Percentiles rank a stretch among this genome's conserved stretches.
These are phyloP conservation scores for Lineus longissimus DNA, from an alignment of 1,140 invertebrate species.

Conservation along the genomic window DNA sequence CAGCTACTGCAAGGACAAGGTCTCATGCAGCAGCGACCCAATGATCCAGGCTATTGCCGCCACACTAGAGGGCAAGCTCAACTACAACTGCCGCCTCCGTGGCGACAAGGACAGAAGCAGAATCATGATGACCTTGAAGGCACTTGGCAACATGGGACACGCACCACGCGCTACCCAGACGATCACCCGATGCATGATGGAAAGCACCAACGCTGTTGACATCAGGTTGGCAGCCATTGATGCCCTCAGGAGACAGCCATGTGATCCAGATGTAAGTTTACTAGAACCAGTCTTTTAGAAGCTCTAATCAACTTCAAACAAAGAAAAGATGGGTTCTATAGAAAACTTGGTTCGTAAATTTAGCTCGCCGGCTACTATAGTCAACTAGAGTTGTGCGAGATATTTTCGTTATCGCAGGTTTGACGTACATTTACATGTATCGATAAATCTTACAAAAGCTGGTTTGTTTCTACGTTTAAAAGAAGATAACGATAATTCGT, in stretches of 20 bases:
- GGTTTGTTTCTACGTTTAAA: too few species aligned
- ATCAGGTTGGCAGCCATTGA: slow-evolving; percentile 77
- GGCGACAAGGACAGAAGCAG: slow-evolving; percentile 64
- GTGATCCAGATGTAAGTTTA: slow-evolving; percentile 61
- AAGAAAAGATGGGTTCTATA: too few species aligned
- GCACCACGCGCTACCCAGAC: slow-evolving; percentile 62
- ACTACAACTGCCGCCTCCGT: slow-evolving; percentile 53
- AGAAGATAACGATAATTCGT: too few species aligned
- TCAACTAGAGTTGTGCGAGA: too few species aligned
- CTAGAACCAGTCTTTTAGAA: too few species aligned
- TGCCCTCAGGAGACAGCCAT: slow-evolving; percentile 68
- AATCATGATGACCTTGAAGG: slow-evolving; percentile 74
- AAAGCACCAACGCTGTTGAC: slow-evolving; percentile 64
- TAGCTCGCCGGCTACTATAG: too few species aligned
- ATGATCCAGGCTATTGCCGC: slow-evolving; percentile 61
- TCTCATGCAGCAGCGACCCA: slow-evolving; percentile 42
- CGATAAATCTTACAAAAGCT: too few species aligned
- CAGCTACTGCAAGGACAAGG: slow-evolving; percentile 51
- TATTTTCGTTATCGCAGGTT: too few species aligned
- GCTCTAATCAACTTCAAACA: too few species aligned
- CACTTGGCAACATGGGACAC: slow-evolving; percentile 81
- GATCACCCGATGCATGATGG: slow-evolving; percentile 63
- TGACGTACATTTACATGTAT: too few species aligned
- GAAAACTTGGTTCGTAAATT: too few species aligned
- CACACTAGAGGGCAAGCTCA: slow-evolving; percentile 50